Percentiles rank a stretch among this genome's conserved stretches.
Conservation (phyloP, 2,888 invertebrate genomes). For the Lochmaea capreae region DNA sequence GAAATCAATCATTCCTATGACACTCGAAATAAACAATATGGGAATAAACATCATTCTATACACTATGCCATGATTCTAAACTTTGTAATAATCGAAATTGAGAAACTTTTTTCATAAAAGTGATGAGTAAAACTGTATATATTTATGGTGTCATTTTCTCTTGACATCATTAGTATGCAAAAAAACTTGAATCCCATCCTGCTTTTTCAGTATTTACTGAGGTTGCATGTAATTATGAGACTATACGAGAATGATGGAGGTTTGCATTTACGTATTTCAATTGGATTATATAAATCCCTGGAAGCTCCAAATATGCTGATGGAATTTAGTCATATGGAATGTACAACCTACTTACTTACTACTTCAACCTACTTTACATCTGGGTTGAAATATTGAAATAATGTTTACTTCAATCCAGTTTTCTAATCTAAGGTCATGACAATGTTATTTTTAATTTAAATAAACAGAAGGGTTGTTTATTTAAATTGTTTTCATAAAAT, state of each 20-base stretch:
- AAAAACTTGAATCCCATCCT: not conserved
- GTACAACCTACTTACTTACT: not conserved
- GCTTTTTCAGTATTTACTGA: slow-evolving; percentile 15
- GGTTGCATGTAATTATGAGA: slow-evolving; percentile 9
- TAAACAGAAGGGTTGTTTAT: too few relatives aligned
- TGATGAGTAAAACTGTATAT: too few relatives aligned
- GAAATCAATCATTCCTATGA: too few relatives aligned
- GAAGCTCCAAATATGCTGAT: slow-evolving; percentile 7
- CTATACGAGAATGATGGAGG: not conserved
- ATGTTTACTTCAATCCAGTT: not conserved
- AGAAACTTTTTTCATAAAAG: too few relatives aligned
- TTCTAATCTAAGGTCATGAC: not conserved
- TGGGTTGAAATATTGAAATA: not conserved
- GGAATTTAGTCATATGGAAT: slow-evolving; percentile 5
- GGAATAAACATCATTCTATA: too few relatives aligned
- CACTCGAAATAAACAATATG: too few relatives aligned
- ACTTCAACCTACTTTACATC: not conserved
- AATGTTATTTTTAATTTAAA: too few relatives aligned
- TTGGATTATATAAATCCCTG: slow-evolving; percentile 4
- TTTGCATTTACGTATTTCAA: slow-evolving; percentile 9
- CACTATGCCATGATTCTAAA: too few relatives aligned
- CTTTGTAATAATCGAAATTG: too few relatives aligned
- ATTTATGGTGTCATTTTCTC: not conserved
- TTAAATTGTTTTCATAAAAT: too few relatives aligned
- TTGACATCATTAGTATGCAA: not conserved